phyloP scores from a whole-genome alignment of 2,797 vertebrate species.

The Chiloscyllium punctatum region DNA sequence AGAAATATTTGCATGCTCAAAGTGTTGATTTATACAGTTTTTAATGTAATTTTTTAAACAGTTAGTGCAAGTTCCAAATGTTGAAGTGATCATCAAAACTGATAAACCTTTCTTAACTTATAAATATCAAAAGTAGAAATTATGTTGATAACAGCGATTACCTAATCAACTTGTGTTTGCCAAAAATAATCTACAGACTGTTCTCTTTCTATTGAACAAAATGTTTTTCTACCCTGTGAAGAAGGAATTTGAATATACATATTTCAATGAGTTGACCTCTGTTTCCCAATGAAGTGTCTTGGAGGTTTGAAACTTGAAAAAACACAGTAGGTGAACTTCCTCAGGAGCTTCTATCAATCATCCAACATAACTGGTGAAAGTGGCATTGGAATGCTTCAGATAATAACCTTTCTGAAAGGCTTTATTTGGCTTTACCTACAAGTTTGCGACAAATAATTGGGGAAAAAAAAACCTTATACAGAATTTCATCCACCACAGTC shows the following conservation, averaged over 20 bases:
- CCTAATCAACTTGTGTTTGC: neutral
- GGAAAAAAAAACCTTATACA: neutral
- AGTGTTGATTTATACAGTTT: neutral
- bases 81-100: neutral
- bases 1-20: neutral
- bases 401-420: neutral
- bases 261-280: neutral
- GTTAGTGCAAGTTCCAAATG: neutral
- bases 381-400: neutral
- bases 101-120: neutral
- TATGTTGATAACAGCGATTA: neutral
- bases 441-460: neutral
- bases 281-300: neutral
- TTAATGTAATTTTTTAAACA: neutral
- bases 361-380: neutral
- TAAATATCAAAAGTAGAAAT: neutral
- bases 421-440: neutral
- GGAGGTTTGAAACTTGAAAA: neutral
- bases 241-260: neutral
- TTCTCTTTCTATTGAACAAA: neutral
- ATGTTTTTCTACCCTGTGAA: neutral
- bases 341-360: neutral
- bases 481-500: neutral
- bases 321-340: neutral
- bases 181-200: neutral